Base-by-base conservation (phyloP, 2,888 invertebrate species). In the Phaonia tiefii region DNA sequence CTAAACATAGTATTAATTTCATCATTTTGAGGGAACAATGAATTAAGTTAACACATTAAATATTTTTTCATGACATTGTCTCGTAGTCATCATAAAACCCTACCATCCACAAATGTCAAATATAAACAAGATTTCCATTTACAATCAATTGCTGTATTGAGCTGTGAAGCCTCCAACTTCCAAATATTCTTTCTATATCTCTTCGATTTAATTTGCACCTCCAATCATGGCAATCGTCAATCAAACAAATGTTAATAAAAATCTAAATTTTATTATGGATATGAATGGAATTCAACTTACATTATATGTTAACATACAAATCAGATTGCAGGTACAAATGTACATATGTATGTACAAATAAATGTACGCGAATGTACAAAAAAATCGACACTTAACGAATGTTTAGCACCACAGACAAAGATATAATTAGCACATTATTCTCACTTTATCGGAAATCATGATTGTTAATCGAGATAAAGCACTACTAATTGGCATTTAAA, bases 271-370 rank as follows among this genome's bases (percentile, higher is more conserved):
- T 56, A 46, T 15, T 7, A 46, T n/a, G 13, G 11, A 60, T 5
- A 10, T 60, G 13, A n/a, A n/a, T n/a, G n/a, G n/a, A n/a, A n/a
- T n/a, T n/a, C n/a, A 60, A 63, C 63, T 63, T 63, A 63, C 63
- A 63, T 42, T 22, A 42, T 3, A n/a, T 20, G 10, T 42, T 39
- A 20, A 63, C 42, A 42, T 42, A 20, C 20, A 11, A 22, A 63
- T 20, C 60, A 37, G 11, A 11, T 42, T 22, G 39, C 60, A 31
- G 3, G 31, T 31, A 8, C 31, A 8, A 5, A 3, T 31, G 8
- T 31, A 31, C 8, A 31, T 5, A 5, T 31, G 31, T 31, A 3
- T 31, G 8, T 31, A 31, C 8, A 31, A 31, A 5, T 31, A 8
- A 31, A 31, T 5, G 31, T 31, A 31, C n/a, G n/a, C n/a, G 15